Base-by-base conservation (phyloP, 2,888 invertebrate species). In the Heliothis peltigera region DNA sequence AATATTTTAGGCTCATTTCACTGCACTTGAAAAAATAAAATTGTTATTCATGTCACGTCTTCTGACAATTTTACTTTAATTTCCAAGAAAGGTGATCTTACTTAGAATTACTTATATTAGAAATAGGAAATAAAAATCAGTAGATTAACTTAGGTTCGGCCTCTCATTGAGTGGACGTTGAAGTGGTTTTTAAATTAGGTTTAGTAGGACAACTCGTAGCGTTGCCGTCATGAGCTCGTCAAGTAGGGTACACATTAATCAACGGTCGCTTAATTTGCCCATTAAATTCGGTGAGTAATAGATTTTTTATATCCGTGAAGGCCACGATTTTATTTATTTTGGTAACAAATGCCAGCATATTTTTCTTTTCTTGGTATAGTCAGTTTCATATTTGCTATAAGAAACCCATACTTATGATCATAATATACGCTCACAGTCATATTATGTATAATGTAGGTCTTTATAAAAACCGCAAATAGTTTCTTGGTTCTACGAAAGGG, bases 161-260 rank as follows among this genome's bases (percentile, higher is more conserved):
- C 32, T 15, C 19, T 49, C 48, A 59, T 51, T 63, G 32, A 42
- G 25, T 70, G n/a, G 12, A 22, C 28, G 39, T 47, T 48, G n/a
- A 57, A 70, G 53, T 70, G 42, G 19, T n/a, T 42, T 46, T n/a
- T 15, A 19, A 49, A 71, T 71, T 58, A 64, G 39, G 25, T 54
- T 52, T 12, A 19, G 48, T 53, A 22, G 22, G 48, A 49, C 47
- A 19, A 44, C 5, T 44, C 28, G 18, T 8, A 67, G 43, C 12
- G 12, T 25, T 21, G 44, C 32, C 21, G 5, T 44, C 22, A 42
- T n/a, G 7, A 42, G 25, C 48, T 47, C 5, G 5, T 51, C 46
- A 32, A 66, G 49, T 51, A 19, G 1, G 22, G 28, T 39, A 32
- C 15, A 35, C 10, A 25, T 19, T 19, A 25, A 18, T 19, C 8